Evolutionary conservation across 2,888 invertebrate genomes (phyloP).

Genomic region (Taphrorychus bicolor): DNA sequence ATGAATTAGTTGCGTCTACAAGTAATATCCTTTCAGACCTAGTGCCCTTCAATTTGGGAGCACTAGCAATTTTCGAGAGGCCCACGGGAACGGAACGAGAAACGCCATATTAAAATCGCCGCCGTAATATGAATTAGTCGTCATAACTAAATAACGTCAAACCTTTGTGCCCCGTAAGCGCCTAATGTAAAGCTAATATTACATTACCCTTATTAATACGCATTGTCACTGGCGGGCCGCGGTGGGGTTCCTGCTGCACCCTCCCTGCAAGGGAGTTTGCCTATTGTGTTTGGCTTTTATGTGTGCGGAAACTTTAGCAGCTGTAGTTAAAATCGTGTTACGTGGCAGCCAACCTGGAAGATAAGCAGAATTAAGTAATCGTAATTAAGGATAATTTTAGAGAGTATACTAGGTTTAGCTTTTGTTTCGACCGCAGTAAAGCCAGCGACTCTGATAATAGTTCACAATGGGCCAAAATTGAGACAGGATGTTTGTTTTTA

Average conservation of each 20-base stretch:
- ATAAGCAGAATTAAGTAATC: not conserved
- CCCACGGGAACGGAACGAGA: not conserved
- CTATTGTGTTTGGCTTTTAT: conserved; percentile 11
- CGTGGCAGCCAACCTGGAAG: not conserved
- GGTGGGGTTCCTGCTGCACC: not conserved
- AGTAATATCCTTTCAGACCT: not conserved
- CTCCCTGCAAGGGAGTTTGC: not conserved
- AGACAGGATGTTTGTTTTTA: no score
- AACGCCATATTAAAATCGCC: conserved; percentile 5
- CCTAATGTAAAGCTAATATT: conserved; percentile 10
- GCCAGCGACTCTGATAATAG: not conserved
- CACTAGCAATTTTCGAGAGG: not conserved
- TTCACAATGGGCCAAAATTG: not conserved
- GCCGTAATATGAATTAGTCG: not conserved
- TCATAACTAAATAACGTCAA: conserved; percentile 1
- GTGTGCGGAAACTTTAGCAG: not conserved
- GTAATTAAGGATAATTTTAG: not conserved
- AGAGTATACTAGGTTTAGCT: not conserved
- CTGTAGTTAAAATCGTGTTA: conserved; percentile 12
- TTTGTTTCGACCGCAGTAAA: not conserved
- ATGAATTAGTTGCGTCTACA: not conserved
- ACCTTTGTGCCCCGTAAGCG: not conserved
- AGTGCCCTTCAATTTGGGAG: not conserved
- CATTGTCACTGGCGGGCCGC: conserved; percentile 3
- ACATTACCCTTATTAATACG: conserved; percentile 8